These are phyloP conservation scores for Callinectes sapidus DNA, from an alignment of 2,888 invertebrate species.

Conservation along the genomic window DNA sequence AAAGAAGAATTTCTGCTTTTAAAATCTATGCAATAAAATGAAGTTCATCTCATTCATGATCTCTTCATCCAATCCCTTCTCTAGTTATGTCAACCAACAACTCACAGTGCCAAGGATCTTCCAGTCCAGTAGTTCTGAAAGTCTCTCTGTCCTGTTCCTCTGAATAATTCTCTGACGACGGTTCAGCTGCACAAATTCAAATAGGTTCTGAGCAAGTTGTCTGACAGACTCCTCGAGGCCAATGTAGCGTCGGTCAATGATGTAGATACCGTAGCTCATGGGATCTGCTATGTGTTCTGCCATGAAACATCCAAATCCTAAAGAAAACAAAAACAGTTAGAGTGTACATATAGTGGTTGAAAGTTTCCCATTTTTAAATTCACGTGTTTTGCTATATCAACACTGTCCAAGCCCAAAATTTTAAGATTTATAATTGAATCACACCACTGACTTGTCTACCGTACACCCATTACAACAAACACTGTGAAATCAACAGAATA, in stretches of 20 bases:
- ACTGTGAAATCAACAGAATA: too few species aligned
- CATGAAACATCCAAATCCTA: conserved; percentile 98
- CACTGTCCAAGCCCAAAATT: too few species aligned
- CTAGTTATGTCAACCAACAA: background rate
- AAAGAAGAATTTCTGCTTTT: too few species aligned
- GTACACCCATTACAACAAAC: too few species aligned
- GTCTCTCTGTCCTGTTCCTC: conserved; percentile 95
- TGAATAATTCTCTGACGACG: conserved; percentile 98
- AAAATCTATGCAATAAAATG: too few species aligned
- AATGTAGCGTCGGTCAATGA: conserved; percentile 94
- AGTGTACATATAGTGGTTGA: background rate
- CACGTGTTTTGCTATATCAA: too few species aligned
- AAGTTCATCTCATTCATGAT: too few species aligned
- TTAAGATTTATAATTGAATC: too few species aligned
- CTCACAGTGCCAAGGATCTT: conserved; percentile 96
- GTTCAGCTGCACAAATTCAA: conserved; percentile 91
- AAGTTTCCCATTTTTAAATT: too few species aligned
- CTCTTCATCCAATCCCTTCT: too few species aligned
- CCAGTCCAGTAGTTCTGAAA: conserved; percentile 98
- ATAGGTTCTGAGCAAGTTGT: conserved; percentile 92
- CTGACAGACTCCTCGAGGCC: conserved; percentile 92
- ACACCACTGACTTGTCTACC: too few species aligned
- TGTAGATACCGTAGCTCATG: conserved; percentile 98
- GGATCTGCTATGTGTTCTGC: conserved; percentile 98
- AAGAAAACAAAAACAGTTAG: background rate